Evolutionary conservation across 1,140 invertebrate species (phyloP).

Genomic region (Hyles vespertilio): DNA sequence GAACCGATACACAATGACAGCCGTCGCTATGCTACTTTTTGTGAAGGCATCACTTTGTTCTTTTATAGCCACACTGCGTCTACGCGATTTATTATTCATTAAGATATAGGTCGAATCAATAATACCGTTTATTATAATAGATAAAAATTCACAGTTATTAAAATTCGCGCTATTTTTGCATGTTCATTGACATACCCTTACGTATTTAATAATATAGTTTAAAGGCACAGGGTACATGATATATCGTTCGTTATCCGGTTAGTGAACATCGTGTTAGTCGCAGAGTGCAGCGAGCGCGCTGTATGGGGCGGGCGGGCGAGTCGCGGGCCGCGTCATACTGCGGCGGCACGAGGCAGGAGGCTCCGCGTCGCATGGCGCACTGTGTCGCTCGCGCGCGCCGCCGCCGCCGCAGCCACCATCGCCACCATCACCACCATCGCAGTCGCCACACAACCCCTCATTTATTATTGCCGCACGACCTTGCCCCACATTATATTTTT

Average conservation of each 20-base stretch:
- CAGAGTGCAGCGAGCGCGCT: conserved; percentile 23
- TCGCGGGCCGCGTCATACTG: conserved; percentile 61
- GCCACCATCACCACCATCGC: conserved; percentile 12
- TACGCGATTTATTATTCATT: not conserved
- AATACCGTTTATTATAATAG: not conserved
- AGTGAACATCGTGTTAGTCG: conserved; percentile 35
- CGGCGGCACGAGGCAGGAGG: conserved; percentile 34
- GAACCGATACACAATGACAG: conserved; percentile 34
- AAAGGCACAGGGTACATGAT: conserved; percentile 57
- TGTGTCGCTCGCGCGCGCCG: conserved; percentile 28
- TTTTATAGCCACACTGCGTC: conserved; percentile 2
- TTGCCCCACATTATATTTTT: conserved; percentile 61
- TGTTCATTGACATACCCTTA: not conserved
- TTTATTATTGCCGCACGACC: conserved; percentile 48
- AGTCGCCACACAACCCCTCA: conserved; percentile 32
- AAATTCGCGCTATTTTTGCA: not conserved
- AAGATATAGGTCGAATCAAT: not conserved
- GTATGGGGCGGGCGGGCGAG: conserved; percentile 42
- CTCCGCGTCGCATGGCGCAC: conserved; percentile 43
- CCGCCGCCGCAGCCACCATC: conserved; percentile 36
- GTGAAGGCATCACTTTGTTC: conserved; percentile 60
- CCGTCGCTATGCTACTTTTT: conserved; percentile 66
- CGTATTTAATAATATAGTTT: conserved; percentile 3
- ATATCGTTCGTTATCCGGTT: conserved; percentile 33
- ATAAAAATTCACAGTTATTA: not conserved